A percentile compares a stretch with the other conserved stretches of the same genome.
phyloP scores from a whole-genome alignment of 2,888 invertebrate genomes.

The Drosophila rubida region DNA sequence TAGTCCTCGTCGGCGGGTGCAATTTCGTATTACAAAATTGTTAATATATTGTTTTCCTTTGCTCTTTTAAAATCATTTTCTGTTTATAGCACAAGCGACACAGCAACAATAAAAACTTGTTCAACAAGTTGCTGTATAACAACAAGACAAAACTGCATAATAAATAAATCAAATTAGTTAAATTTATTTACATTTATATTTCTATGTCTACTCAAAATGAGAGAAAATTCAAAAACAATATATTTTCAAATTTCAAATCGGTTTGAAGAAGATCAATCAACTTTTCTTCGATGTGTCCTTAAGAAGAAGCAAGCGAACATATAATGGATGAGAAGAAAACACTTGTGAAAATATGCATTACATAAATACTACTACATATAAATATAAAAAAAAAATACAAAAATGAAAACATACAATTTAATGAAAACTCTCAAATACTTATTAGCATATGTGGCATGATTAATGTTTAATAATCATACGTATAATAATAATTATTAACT shows the following conservation, averaged over 20 bases:
- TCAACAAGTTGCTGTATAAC: constrained; percentile 66
- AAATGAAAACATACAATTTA: constrained; percentile 35
- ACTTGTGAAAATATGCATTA: constrained; percentile 80
- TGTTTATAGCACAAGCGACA: constrained; percentile 67
- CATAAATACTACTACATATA: constrained; percentile 50
- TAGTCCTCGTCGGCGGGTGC: constrained; percentile 10
- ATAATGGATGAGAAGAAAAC: constrained; percentile 44
- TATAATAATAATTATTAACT: constrained; percentile 51
- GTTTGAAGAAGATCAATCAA: constrained; percentile 37
- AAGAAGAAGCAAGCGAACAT: constrained; percentile 30
- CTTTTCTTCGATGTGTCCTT: constrained; percentile 54
- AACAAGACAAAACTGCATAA: constrained; percentile 26
- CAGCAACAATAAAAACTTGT: constrained; percentile 57
- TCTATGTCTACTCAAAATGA: constrained; percentile 61
- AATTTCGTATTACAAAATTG: constrained; percentile 39
- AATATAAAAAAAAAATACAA: constrained; percentile 25
- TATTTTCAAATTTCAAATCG: constrained; percentile 23
- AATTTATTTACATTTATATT: constrained; percentile 73
- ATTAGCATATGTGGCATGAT: constrained; percentile 60
- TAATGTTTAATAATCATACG: constrained; percentile 61
- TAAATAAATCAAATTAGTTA: constrained; percentile 63
- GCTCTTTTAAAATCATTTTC: constrained; percentile 50
- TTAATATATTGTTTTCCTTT: constrained; percentile 53
- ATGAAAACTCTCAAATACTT: constrained; percentile 40
- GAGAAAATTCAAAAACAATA: constrained; percentile 26